Conservation (phyloP, 2,113 vertebrate species). For the Erythrocercus mccallii region DNA sequence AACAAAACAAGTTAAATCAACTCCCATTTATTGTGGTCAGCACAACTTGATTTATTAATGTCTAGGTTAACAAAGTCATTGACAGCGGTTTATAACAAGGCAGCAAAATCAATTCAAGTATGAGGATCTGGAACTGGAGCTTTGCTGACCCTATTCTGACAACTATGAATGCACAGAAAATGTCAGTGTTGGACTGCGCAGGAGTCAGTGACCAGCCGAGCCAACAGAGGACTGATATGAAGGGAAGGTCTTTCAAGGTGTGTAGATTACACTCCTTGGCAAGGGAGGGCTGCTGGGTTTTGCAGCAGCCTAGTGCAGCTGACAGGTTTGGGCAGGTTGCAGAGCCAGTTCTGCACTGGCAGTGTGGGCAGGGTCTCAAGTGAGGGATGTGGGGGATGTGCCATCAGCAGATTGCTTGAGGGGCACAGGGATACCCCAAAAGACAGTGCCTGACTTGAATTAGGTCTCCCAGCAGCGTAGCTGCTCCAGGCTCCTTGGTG, state of each 20-base stretch:
- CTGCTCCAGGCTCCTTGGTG: neutral
- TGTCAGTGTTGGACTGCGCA: neutral
- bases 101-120: neutral
- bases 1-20: neutral
- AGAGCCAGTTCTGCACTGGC: neutral
- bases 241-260: constrained; percentile 1
- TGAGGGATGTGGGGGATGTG: neutral
- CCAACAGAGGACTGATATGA: neutral
- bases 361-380: neutral
- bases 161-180: neutral
- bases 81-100: neutral
- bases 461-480: neutral
- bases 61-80: neutral
- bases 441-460: neutral
- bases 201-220: constrained; percentile 10
- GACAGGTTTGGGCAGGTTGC: neutral
- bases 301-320: neutral
- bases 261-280: neutral
- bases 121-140: neutral
- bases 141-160: neutral
- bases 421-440: neutral
- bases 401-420: neutral
- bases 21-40: neutral
- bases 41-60: neutral
- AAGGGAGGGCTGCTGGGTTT: neutral